Conservation (phyloP, 2,797 vertebrate species). For the Tinamus major region DNA sequence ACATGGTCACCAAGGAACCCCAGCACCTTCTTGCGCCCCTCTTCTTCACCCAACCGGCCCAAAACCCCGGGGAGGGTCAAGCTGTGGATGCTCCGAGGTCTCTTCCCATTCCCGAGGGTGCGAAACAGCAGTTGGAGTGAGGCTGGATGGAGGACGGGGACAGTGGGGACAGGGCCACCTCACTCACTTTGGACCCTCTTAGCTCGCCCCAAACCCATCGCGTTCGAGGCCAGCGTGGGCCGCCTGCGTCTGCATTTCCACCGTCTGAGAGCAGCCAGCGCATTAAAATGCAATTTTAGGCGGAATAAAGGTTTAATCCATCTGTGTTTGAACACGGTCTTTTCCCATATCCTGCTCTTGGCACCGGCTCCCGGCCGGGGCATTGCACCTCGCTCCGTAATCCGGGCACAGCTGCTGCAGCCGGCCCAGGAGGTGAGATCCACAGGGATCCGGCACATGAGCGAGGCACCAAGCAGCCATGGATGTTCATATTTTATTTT, state of each 20-base stretch:
- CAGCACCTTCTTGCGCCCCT: accelerated
- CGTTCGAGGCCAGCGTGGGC: background rate
- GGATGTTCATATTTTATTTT: slow-evolving; percentile 2
- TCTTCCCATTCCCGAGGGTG: background rate
- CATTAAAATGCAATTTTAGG: background rate
- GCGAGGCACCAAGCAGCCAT: background rate
- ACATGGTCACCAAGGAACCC: accelerated
- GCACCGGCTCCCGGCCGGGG: background rate
- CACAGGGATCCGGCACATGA: background rate
- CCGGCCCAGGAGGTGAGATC: background rate
- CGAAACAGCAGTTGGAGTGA: accelerated
- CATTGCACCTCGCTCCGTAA: background rate
- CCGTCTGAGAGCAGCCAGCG: background rate
- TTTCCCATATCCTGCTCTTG: slow-evolving; percentile 29
- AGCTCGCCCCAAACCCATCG: background rate
- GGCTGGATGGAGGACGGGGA: background rate
- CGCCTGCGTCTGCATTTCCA: background rate
- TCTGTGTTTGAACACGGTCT: background rate
- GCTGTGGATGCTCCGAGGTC: accelerated
- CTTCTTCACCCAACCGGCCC: background rate
- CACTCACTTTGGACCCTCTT: accelerated
- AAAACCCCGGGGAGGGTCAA: accelerated
- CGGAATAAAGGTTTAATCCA: slow-evolving; percentile 22
- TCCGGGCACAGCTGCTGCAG: background rate
- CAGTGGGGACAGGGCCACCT: background rate